Conservation (phyloP, 2,888 invertebrate species). For the Drosophila macrospina region DNA sequence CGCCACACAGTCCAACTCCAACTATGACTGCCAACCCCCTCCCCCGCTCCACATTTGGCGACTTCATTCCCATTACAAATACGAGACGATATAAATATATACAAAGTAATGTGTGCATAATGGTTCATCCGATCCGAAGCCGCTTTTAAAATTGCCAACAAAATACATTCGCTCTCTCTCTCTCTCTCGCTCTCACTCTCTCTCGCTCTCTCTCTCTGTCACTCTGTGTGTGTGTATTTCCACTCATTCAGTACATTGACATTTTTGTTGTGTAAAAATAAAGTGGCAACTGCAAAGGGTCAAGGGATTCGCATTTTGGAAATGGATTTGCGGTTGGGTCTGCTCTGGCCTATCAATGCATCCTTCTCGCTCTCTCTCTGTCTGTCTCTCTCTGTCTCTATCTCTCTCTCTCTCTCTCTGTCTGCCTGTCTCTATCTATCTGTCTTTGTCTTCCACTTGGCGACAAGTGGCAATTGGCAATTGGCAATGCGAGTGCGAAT, state of each 20-base stretch:
- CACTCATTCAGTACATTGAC: constrained; percentile 49
- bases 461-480: constrained; percentile 44
- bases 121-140: constrained; percentile 37
- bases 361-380: neutral
- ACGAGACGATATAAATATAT: constrained; percentile 8
- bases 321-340: constrained; percentile 31
- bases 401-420: neutral
- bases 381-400: neutral
- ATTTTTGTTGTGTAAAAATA: constrained; percentile 59
- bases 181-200: neutral
- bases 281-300: constrained; percentile 26
- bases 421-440: no score
- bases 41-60: neutral
- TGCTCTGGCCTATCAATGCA: constrained; percentile 38
- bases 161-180: constrained; percentile 28
- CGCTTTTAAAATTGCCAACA: constrained; percentile 42
- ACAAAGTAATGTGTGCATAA: constrained; percentile 56
- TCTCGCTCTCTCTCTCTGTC: neutral
- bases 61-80: constrained; percentile 16
- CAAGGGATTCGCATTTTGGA: constrained; percentile 40
- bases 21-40: neutral
- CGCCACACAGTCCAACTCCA: constrained; percentile 32
- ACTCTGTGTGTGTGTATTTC: neutral
- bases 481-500: constrained; percentile 10
- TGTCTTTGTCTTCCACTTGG: neutral